Conservation (phyloP, 2,888 invertebrate genomes). For the Carpatolechia fugitivella region DNA sequence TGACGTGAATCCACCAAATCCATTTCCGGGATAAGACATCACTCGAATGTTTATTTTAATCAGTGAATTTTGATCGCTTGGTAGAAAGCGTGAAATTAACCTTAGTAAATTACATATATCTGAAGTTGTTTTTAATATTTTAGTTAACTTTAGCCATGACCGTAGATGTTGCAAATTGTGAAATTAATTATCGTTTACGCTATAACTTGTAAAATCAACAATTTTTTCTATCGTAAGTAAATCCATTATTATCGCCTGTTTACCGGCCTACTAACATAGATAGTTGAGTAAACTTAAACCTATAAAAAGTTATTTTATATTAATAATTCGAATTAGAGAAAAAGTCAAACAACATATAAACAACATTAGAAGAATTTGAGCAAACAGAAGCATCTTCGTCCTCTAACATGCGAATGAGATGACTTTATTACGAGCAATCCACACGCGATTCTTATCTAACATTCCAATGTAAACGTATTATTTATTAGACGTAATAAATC, state of each 20-base stretch:
- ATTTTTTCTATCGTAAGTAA: background rate
- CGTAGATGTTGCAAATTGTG: background rate
- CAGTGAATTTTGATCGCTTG: background rate
- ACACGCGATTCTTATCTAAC: conserved; percentile 7
- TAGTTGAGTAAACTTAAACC: background rate
- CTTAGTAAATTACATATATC: background rate
- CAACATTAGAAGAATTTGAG: too few relatives aligned
- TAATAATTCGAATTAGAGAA: too few relatives aligned
- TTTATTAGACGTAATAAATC: background rate
- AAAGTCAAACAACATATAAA: too few relatives aligned
- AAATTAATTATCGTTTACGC: background rate
- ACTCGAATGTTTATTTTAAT: conserved; percentile 8
- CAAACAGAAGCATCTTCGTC: too few relatives aligned
- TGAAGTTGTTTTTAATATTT: background rate
- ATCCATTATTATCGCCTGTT: background rate
- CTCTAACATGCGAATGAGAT: background rate
- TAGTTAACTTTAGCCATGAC: background rate
- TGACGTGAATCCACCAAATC: conserved; percentile 14
- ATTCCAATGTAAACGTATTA: background rate
- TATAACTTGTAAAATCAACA: background rate
- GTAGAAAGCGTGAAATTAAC: conserved; percentile 3
- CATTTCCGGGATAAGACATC: conserved; percentile 13
- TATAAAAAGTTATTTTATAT: background rate
- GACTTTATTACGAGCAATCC: background rate
- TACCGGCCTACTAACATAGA: background rate